These are phyloP conservation scores for Formica selysi DNA, from an alignment of 1,140 invertebrate species.

Conservation along the genomic window DNA sequence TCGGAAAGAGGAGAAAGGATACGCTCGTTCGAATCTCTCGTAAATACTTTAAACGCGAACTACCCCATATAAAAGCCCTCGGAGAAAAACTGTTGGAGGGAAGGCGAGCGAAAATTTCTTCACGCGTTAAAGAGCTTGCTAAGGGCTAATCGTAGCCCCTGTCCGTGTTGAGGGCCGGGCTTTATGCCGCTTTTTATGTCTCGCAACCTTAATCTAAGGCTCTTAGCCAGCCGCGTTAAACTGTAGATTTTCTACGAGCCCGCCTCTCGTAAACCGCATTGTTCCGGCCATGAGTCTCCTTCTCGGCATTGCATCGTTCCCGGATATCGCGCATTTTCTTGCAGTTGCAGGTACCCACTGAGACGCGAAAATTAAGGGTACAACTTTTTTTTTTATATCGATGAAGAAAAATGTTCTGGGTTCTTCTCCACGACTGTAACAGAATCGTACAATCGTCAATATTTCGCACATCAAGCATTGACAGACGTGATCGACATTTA, in stretches of 20 bases:
- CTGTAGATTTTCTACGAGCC: conserved; percentile 53
- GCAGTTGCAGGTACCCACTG: neutral
- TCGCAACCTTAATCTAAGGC: conserved; percentile 56
- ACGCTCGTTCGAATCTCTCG: conserved; percentile 4
- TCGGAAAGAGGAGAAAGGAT: neutral
- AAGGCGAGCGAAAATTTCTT: conserved; percentile 41
- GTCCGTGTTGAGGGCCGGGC: conserved; percentile 13
- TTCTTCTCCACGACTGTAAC: neutral
- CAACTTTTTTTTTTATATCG: neutral
- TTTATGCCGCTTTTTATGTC: conserved; percentile 60
- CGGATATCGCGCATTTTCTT: conserved; percentile 7
- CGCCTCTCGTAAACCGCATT: conserved; percentile 50
- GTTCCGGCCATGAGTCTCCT: conserved; percentile 31
- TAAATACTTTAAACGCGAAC: conserved; percentile 37
- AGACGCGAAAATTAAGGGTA: neutral
- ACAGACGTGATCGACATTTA: no score
- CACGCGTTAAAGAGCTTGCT: conserved; percentile 56
- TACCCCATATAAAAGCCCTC: neutral
- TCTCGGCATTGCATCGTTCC: conserved; percentile 33
- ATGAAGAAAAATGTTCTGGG: neutral
- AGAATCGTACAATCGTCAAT: neutral
- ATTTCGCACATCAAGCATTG: neutral
- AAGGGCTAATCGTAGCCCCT: conserved; percentile 57
- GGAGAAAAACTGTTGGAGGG: neutral
- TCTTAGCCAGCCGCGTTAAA: conserved; percentile 48